Conservation (phyloP, 1,140 invertebrate species). For the Drosophila pseudoananassae region DNA sequence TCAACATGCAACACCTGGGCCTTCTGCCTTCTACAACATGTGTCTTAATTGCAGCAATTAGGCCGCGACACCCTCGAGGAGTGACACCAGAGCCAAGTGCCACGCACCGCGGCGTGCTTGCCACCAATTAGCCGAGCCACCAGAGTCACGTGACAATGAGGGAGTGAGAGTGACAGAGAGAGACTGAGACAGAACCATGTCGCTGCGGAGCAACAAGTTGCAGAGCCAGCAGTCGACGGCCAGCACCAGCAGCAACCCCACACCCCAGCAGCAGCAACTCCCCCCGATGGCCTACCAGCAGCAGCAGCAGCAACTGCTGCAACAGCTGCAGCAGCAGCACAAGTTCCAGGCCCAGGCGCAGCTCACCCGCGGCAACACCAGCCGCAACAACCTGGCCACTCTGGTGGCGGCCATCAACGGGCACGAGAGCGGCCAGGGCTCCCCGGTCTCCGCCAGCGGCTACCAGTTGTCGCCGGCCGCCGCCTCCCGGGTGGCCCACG, state of each 20-base stretch:
- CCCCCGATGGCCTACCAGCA: constrained; percentile 71
- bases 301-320: constrained; percentile 81
- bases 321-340: constrained; percentile 77
- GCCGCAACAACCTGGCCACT: constrained; percentile 79
- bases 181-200: constrained; percentile 46
- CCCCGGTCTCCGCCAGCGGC: constrained; percentile 22
- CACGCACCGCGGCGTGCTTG: constrained; percentile 53
- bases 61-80: constrained; percentile 33
- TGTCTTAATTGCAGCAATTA: constrained; percentile 77
- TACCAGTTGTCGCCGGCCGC: constrained; percentile 71
- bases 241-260: constrained; percentile 52
- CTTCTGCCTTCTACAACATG: constrained; percentile 27
- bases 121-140: constrained; percentile 47
- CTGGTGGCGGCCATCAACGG: constrained; percentile 80
- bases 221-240: constrained; percentile 49
- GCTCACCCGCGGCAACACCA: constrained; percentile 65
- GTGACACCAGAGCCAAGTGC: constrained; percentile 59
- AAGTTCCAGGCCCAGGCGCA: constrained; percentile 83
- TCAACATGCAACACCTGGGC: constrained; percentile 17
- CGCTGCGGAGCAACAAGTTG: constrained; percentile 82
- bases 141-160: constrained; percentile 45
- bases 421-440: constrained; percentile 44
- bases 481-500: constrained; percentile 66
- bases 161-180: constrained; percentile 11
- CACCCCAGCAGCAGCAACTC: constrained; percentile 35